These are phyloP conservation scores for Antigone vipio DNA, from an alignment of 2,113 vertebrate species.

Conservation along the genomic window DNA sequence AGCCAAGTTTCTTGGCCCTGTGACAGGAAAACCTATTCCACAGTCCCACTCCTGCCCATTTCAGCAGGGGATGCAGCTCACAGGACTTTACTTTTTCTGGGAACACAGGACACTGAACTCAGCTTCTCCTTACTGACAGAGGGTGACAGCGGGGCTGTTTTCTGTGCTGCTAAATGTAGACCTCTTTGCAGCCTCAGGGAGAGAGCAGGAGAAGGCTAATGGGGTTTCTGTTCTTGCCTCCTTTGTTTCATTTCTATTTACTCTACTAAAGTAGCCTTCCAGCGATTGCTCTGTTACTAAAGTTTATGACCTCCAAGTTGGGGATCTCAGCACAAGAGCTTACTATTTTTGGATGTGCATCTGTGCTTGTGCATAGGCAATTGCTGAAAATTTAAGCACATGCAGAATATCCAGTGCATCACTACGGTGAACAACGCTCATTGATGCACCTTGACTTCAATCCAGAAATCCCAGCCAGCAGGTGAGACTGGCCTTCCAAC, in stretches of 20 bases:
- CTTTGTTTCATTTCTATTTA: conserved; percentile 33
- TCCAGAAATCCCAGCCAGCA: not conserved
- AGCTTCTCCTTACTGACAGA: not conserved
- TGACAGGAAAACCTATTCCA: not conserved
- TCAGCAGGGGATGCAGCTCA: not conserved
- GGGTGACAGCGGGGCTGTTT: not conserved
- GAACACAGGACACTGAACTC: not conserved
- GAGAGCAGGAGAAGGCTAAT: conserved; percentile 23
- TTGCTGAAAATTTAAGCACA: not conserved
- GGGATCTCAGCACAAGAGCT: not conserved
- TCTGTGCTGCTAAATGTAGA: not conserved
- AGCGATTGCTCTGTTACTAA: not conserved
- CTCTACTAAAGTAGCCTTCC: not conserved
- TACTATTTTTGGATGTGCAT: conserved; percentile 4
- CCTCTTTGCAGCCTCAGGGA: conserved; percentile 16
- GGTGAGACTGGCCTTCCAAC: not conserved
- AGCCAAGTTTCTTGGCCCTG: not conserved
- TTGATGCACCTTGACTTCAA: not conserved
- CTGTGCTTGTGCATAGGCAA: not conserved
- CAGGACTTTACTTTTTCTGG: not conserved
- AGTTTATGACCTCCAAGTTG: conserved; percentile 45
- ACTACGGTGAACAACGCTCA: not conserved
- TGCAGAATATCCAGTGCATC: not conserved
- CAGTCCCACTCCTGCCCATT: not conserved
- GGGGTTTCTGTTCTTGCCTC: conserved; percentile 2